A percentile compares a stretch with the other conserved stretches of the same genome.
phyloP scores from a whole-genome alignment of 2,888 invertebrate species.

The Neuroscelio doddi region DNA sequence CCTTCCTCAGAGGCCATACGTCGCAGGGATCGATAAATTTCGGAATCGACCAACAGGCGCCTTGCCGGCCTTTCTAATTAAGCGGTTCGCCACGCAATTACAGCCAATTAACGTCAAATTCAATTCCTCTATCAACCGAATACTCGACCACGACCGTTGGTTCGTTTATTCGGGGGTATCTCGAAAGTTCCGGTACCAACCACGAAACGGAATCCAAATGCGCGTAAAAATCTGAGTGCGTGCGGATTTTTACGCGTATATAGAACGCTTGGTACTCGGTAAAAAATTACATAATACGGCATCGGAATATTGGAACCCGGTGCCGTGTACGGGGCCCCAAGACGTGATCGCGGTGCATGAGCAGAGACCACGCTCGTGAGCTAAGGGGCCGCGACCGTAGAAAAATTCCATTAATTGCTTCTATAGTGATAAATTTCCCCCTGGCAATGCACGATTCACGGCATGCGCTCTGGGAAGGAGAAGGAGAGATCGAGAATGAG shows the following conservation, averaged over 20 bases:
- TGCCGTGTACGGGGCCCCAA: slow-evolving; percentile 35
- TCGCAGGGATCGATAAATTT: slow-evolving; percentile 63
- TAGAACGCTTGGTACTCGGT: too few relatives aligned
- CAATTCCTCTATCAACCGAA: slow-evolving; percentile 20
- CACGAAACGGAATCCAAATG: too few relatives aligned
- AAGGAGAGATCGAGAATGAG: slow-evolving; percentile 21
- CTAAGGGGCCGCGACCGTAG: slow-evolving; percentile 49
- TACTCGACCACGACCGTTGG: neutral
- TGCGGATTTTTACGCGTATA: too few relatives aligned
- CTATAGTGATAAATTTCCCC: slow-evolving; percentile 70
- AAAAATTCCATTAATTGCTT: slow-evolving; percentile 70
- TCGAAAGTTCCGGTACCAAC: too few relatives aligned
- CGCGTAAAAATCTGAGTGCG: too few relatives aligned
- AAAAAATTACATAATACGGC: too few relatives aligned
- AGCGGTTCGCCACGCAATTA: slow-evolving; percentile 66
- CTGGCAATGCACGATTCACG: slow-evolving; percentile 66
- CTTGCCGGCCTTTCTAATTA: slow-evolving; percentile 61
- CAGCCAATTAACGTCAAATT: slow-evolving; percentile 66
- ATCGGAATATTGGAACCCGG: slow-evolving; percentile 6
- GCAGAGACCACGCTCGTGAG: slow-evolving; percentile 61
- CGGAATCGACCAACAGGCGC: slow-evolving; percentile 56
- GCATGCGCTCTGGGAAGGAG: slow-evolving; percentile 32
- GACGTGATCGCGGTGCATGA: slow-evolving; percentile 62
- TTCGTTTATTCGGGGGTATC: neutral
- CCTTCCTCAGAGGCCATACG: slow-evolving; percentile 3